Percentiles rank a stretch among this genome's conserved stretches.
phyloP scores from a whole-genome alignment of 2,888 invertebrate genomes.

The Sabatieria punctata region DNA sequence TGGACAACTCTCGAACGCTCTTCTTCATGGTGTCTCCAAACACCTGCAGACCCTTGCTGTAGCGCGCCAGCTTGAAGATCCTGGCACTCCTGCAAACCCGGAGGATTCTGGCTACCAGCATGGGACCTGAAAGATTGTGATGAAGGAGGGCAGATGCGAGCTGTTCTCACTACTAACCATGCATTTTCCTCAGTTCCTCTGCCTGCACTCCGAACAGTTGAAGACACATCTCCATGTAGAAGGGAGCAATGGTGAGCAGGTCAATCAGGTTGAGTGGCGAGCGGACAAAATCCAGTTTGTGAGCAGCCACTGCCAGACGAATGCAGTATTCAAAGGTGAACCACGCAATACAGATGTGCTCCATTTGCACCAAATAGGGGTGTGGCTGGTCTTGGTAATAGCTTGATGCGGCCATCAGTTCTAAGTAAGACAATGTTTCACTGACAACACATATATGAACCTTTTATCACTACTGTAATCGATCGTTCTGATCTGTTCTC shows the following conservation, averaged over 20 bases:
- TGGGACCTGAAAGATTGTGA: slow-evolving; percentile 17
- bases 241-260: slow-evolving; percentile 26
- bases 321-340: too few species aligned
- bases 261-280: slow-evolving; percentile 26
- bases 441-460: too few species aligned
- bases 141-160: background rate
- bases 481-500: too few species aligned
- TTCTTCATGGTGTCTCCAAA: slow-evolving; percentile 26
- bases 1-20: slow-evolving; percentile 23
- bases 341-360: too few species aligned
- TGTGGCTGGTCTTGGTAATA: too few species aligned
- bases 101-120: slow-evolving; percentile 27
- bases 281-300: slow-evolving; percentile 17
- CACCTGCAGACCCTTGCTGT: slow-evolving; percentile 24
- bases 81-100: slow-evolving; percentile 27
- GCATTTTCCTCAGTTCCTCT: slow-evolving; percentile 20
- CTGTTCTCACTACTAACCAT: slow-evolving; percentile 14
- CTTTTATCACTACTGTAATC: too few species aligned
- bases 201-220: slow-evolving; percentile 21
- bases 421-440: too few species aligned
- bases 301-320: slow-evolving; percentile 22
- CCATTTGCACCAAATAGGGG: too few species aligned
- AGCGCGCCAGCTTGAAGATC: slow-evolving; percentile 27
- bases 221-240: slow-evolving; percentile 24
- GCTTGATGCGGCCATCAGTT: too few species aligned